Evolutionary conservation across 2,113 vertebrate species (phyloP).

Genomic region (Edolisoma coerulescens): DNA sequence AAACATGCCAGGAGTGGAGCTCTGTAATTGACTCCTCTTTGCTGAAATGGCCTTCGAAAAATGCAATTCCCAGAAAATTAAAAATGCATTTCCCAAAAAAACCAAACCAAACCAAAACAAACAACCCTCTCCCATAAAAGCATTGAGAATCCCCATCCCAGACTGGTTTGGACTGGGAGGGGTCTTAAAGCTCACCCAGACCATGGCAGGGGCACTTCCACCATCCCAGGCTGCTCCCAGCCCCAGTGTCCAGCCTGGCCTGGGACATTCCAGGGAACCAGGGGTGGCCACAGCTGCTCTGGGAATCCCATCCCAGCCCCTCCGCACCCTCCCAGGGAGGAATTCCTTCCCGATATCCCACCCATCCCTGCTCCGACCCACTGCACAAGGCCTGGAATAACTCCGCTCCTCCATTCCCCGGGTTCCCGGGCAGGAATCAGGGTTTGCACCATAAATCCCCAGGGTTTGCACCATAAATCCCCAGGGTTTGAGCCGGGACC

Average conservation of each 20-base stretch:
- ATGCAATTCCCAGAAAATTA: too few species aligned
- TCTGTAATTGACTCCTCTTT: too few species aligned
- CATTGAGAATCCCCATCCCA: not conserved
- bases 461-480: not conserved
- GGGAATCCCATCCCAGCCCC: not conserved
- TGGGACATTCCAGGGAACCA: not conserved
- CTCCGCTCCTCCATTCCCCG: not conserved
- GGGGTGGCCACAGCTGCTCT: not conserved
- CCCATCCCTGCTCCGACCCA: not conserved
- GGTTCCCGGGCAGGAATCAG: fast-evolving
- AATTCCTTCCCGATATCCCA: not conserved
- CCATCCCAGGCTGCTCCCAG: not conserved
- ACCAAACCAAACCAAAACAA: too few species aligned
- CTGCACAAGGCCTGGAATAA: not conserved
- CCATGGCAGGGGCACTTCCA: not conserved
- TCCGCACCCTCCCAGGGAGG: not conserved
- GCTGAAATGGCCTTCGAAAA: too few species aligned
- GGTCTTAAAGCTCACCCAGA: too few species aligned
- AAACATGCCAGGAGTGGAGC: too few species aligned
- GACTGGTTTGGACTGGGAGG: not conserved
- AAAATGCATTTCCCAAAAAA: too few species aligned
- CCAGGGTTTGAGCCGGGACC: too few species aligned
- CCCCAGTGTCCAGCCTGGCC: not conserved
- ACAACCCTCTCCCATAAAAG: too few species aligned
- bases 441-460: too few species aligned